phyloP scores from a whole-genome alignment of 2,113 vertebrate genomes.

The Oncorhynchus keta region DNA sequence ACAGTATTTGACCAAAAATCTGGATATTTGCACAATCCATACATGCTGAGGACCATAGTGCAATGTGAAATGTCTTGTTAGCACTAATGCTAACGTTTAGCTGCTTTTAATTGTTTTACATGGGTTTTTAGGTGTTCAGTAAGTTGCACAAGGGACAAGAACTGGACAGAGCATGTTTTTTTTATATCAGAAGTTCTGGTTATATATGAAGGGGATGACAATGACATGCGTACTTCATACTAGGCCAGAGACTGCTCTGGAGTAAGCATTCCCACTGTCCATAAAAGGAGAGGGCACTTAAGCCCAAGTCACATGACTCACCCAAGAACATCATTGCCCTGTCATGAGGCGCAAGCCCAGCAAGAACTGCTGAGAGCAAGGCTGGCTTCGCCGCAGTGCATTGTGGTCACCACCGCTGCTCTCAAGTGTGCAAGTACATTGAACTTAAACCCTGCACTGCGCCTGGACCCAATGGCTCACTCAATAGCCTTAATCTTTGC shows the following conservation, averaged over 20 bases:
- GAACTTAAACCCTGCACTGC: no score
- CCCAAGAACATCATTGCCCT: not conserved
- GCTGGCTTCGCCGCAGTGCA: no score
- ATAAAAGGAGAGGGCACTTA: not conserved
- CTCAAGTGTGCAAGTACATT: no score
- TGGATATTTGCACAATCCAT: not conserved
- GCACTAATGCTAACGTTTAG: no score
- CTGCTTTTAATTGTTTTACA: not conserved
- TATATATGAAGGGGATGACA: not conserved
- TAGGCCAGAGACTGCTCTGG: not conserved
- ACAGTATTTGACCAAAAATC: not conserved
- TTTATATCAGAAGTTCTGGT: no score
- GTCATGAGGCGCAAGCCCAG: not conserved
- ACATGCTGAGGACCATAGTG: no score
- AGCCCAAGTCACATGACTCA: not conserved
- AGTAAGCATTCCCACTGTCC: not conserved
- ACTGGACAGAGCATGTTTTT: not conserved
- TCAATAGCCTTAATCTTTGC: not conserved
- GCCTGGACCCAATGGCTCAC: no score
- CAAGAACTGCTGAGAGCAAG: not conserved
- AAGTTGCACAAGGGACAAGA: not conserved
- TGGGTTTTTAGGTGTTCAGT: not conserved
- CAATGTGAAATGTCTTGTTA: no score
- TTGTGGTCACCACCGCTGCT: no score
- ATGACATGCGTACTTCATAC: not conserved